Evolutionary conservation across 2,113 vertebrate species (phyloP).

Genomic region (Reinhardtius hippoglossoides): DNA sequence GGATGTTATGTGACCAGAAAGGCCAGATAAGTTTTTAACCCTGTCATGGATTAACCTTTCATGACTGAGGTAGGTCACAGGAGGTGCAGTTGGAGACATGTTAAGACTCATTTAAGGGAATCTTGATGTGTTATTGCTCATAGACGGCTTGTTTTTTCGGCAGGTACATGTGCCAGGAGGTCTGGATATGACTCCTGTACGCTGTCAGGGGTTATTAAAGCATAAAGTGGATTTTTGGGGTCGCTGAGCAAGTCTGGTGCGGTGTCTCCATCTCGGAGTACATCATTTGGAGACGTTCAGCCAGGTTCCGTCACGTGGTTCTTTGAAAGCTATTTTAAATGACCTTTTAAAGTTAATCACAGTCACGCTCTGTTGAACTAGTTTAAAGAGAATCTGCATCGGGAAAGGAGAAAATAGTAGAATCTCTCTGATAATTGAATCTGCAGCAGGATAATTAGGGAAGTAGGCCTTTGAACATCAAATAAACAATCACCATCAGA

Average conservation of each 20-base stretch:
- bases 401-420: not conserved
- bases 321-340: conserved; percentile 72
- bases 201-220: conserved; percentile 75
- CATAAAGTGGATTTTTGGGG: conserved; percentile 70
- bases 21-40: conserved; percentile 82
- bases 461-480: conserved; percentile 55
- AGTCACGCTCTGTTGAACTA: conserved; percentile 60
- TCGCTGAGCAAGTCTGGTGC: conserved; percentile 59
- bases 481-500: conserved; percentile 63
- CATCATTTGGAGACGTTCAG: conserved; percentile 76
- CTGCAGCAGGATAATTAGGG: conserved; percentile 55
- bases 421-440: conserved; percentile 10
- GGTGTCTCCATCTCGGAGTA: conserved; percentile 59
- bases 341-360: conserved; percentile 78
- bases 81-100: conserved; percentile 71
- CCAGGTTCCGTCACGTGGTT: conserved; percentile 67
- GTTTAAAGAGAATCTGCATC: conserved; percentile 52
- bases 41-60: conserved; percentile 76
- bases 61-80: conserved; percentile 70
- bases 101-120: conserved; percentile 75
- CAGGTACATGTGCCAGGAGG: conserved; percentile 72
- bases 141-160: conserved; percentile 47
- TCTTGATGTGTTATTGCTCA: conserved; percentile 46
- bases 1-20: conserved; percentile 86
- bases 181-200: conserved; percentile 59